phyloP scores from a whole-genome alignment of 2,888 invertebrate species.

The Imbricaverruca yamaguchii region DNA sequence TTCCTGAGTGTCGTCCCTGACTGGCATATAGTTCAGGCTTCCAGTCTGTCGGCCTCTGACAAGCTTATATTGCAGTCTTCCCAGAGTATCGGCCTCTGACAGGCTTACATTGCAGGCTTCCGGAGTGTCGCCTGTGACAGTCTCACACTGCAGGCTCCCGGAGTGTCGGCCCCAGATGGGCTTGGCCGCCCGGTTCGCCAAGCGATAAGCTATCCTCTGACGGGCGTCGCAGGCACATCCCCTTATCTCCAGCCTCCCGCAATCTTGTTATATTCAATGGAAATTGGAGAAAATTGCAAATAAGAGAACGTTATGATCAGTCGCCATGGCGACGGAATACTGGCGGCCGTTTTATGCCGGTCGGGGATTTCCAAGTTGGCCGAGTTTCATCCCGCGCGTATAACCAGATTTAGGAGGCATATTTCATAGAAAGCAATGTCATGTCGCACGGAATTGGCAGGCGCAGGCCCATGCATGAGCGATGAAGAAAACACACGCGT shows the following conservation, averaged over 20 bases:
- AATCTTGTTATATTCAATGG: constrained; percentile 22
- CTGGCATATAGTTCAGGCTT: no score
- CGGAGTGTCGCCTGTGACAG: no score
- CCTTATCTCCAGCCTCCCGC: constrained; percentile 11
- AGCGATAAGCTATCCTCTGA: background rate
- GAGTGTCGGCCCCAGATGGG: no score
- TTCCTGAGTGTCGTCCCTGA: no score
- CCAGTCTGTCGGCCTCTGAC: no score
- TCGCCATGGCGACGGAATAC: constrained; percentile 1
- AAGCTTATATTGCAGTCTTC: no score
- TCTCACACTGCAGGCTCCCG: no score
- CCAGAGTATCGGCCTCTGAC: no score
- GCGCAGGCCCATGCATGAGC: no score
- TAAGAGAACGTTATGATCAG: constrained; percentile 19
- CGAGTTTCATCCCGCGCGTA: background rate
- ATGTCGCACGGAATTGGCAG: background rate
- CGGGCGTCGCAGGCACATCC: background rate
- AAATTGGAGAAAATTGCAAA: constrained; percentile 21
- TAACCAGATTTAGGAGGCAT: constrained; percentile 9
- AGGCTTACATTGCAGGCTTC: no score
- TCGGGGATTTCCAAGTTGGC: background rate
- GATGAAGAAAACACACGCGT: no score
- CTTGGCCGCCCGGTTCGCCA: no score
- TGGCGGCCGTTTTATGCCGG: background rate
- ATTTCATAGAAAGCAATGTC: constrained; percentile 8